These are phyloP conservation scores for Ischnura elegans DNA, from an alignment of 2,888 invertebrate genomes.

Conservation along the genomic window DNA sequence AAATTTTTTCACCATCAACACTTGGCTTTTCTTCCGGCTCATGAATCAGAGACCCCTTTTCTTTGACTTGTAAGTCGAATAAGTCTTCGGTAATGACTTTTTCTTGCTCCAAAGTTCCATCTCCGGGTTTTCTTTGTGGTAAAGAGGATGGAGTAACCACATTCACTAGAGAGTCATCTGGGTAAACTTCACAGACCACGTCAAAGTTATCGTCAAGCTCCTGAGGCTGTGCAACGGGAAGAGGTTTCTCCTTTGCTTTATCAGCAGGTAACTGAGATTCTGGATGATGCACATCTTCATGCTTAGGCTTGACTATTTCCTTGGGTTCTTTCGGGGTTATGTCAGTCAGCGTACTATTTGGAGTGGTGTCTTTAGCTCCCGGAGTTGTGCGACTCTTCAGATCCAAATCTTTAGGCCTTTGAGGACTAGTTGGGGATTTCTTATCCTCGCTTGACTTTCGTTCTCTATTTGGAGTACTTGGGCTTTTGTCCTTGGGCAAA, in stretches of 20 bases:
- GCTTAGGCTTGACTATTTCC: neutral
- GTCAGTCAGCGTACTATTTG: neutral
- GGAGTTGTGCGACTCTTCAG: constrained; percentile 1
- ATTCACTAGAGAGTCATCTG: neutral
- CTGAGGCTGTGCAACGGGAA: neutral
- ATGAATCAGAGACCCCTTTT: neutral
- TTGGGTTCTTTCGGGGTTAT: neutral
- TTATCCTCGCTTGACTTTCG: constrained; percentile 32
- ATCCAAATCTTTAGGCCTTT: constrained; percentile 56
- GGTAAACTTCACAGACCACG: constrained; percentile 39
- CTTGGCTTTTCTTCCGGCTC: neutral
- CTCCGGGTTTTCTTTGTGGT: neutral
- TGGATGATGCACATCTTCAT: neutral
- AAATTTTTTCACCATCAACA: neutral
- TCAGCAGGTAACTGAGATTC: neutral
- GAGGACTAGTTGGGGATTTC: constrained; percentile 23
- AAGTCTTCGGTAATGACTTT: neutral
- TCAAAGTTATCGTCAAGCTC: constrained; percentile 25
- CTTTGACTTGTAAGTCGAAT: neutral
- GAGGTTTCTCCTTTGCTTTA: neutral
- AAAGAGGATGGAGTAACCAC: neutral
- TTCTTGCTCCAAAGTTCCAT: neutral
- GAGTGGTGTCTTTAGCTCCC: neutral
- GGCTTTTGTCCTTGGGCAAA: constrained; percentile 20
- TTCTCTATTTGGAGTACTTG: neutral